phyloP scores from a whole-genome alignment of 2,797 vertebrate species.

The Rhabdophis nuchalis region DNA sequence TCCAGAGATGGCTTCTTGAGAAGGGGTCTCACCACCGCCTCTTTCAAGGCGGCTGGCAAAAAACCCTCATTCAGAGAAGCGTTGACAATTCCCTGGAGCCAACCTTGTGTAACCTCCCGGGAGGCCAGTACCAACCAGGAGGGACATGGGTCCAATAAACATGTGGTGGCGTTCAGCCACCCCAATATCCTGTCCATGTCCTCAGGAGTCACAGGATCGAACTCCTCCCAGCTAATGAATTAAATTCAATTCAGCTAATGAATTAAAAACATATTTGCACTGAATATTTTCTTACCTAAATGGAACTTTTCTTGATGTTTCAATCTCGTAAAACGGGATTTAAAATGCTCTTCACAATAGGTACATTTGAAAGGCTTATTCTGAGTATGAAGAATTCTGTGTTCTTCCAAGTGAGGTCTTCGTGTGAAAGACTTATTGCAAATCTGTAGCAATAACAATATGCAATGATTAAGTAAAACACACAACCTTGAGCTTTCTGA shows the following conservation, averaged over 20 bases:
- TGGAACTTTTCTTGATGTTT: conserved; percentile 98
- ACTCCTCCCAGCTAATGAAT: too few species aligned
- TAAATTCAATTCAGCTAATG: not conserved
- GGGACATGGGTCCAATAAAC: too few species aligned
- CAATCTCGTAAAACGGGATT: conserved; percentile 90
- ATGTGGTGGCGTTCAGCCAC: too few species aligned
- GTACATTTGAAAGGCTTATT: conserved; percentile 96
- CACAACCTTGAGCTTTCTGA: not conserved
- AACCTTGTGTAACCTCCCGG: too few species aligned
- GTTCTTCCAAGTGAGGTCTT: conserved; percentile 92
- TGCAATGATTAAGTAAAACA: conserved; percentile 9
- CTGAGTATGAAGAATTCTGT: conserved; percentile 97
- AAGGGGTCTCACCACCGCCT: too few species aligned
- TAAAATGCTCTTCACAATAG: conserved; percentile 95
- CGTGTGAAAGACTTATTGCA: conserved; percentile 95
- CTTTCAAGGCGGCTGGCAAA: too few species aligned
- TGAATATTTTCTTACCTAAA: conserved; percentile 77
- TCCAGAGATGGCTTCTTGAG: too few species aligned
- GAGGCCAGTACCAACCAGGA: too few species aligned
- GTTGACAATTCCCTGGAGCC: too few species aligned
- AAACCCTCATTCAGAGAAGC: too few species aligned
- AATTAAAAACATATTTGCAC: not conserved
- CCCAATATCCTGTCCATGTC: too few species aligned
- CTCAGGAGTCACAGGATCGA: too few species aligned
- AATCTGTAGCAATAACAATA: conserved; percentile 72